Evolutionary conservation across 2,888 invertebrate genomes (phyloP), one percentile per base, ranked within the genome.

Genomic region (Macrosoma leucophasiata): DNA sequence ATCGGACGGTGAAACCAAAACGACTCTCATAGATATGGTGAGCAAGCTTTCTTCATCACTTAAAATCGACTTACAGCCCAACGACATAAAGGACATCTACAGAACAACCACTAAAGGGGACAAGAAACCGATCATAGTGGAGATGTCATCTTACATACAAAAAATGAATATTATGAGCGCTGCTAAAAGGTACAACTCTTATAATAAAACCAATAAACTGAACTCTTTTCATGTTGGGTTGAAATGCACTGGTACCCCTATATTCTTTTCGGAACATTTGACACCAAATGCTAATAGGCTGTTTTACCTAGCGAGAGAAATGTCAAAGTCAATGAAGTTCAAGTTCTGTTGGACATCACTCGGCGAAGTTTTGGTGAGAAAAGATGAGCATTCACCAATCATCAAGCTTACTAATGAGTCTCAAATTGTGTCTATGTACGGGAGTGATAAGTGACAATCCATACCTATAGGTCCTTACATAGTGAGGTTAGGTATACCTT

Each of bases 401-500:
- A 43, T 50, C n/a, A 46, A 50, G 31, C 42, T 46, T 11, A 41
- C 28, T 17, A 41, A 30, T 10, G 44, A 42, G 29, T 42, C 43
- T 10, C 36, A 35, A 39, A 46, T 46, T 10, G 29, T 29, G 15
- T 47, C 9, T 15, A 21, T 47, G 37, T 31, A 33, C 14, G 43
- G 13, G 12, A 37, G 34, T 6, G 42, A 41, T 18, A 36, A 47
- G 13, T 50, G 43, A 20, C 43, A 25, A 36, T 43, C 25, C n/a
- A 43, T 41, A 27, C 43, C 46, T 30, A 41, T n/a, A n/a, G n/a
- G n/a, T n/a, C n/a, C n/a, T n/a, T n/a, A n/a, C n/a, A n/a, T n/a
- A n/a, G n/a, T n/a, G n/a, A n/a, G n/a, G n/a, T n/a, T n/a, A n/a
- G n/a, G n/a, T n/a, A n/a, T n/a, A n/a, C n/a, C n/a, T n/a, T n/a